These are phyloP conservation scores for Amiota communis DNA, from an alignment of 2,888 invertebrate species.

Conservation along the genomic window DNA sequence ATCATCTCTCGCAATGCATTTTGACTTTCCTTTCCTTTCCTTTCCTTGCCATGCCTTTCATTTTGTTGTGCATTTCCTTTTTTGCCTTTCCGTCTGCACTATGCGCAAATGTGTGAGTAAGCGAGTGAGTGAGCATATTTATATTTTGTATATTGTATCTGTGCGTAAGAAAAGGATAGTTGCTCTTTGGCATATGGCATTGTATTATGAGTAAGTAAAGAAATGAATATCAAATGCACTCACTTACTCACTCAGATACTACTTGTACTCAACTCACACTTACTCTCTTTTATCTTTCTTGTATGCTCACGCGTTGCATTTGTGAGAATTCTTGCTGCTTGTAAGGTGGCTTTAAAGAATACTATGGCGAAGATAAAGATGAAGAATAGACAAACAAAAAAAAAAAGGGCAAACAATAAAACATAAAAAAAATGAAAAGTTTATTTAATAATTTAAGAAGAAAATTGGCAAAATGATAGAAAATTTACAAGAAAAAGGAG, in stretches of 20 bases:
- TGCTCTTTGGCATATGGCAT: no score
- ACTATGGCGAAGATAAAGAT: not conserved
- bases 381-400: not conserved
- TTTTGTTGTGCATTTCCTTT: slow-evolving; percentile 39
- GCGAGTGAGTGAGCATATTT: no score
- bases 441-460: slow-evolving; percentile 7
- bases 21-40: slow-evolving; percentile 10
- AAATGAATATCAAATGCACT: no score
- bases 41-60: slow-evolving; percentile 18
- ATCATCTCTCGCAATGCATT: slow-evolving; percentile 24
- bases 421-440: not conserved
- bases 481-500: not conserved
- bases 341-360: not conserved
- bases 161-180: no score
- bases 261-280: no score
- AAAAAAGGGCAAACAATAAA: slow-evolving; percentile 19
- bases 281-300: no score
- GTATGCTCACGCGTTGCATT: no score
- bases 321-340: no score
- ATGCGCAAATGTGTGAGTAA: not conserved
- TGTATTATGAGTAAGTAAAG: no score
- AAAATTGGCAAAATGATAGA: slow-evolving; percentile 2
- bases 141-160: no score
- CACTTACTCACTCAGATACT: no score
- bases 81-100: slow-evolving; percentile 30